Evolutionary conservation across 2,113 vertebrate genomes (phyloP).

Genomic region (Columbina picui): DNA sequence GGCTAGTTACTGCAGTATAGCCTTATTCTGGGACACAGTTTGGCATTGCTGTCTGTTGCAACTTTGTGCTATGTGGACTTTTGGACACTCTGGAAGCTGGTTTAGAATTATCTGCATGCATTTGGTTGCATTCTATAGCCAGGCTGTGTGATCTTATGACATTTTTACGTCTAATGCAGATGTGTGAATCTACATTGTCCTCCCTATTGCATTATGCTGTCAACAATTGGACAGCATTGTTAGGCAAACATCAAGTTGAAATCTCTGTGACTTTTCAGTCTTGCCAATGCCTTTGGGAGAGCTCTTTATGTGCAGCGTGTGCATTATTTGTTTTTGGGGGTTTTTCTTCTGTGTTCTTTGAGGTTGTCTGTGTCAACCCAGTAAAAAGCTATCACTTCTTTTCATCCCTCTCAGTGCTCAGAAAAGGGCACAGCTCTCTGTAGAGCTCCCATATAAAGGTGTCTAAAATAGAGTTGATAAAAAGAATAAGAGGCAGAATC

Average conservation of each 20-base stretch:
- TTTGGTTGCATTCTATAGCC: not conserved
- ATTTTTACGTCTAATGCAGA: not conserved
- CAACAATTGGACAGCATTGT: not conserved
- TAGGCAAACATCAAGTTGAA: not conserved
- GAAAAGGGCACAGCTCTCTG: not conserved
- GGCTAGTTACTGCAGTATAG: not conserved
- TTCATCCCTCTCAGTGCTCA: not conserved
- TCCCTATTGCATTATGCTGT: not conserved
- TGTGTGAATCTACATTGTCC: not conserved
- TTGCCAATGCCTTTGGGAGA: not conserved
- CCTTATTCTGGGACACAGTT: not conserved
- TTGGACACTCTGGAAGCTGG: not conserved
- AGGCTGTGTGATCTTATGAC: not conserved
- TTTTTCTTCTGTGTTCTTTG: not conserved
- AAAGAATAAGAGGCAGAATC: not conserved
- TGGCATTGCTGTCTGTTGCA: not conserved
- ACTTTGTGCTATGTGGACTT: not conserved
- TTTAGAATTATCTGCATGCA: not conserved
- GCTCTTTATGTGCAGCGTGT: not conserved
- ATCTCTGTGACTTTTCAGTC: not conserved
- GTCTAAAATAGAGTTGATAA: not conserved
- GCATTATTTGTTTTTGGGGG: not conserved
- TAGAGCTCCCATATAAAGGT: not conserved
- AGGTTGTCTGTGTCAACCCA: not conserved
- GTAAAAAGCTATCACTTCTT: not conserved